Evolutionary conservation across 1,140 invertebrate genomes (phyloP).

Genomic region (Macrostomum lignano): DNA sequence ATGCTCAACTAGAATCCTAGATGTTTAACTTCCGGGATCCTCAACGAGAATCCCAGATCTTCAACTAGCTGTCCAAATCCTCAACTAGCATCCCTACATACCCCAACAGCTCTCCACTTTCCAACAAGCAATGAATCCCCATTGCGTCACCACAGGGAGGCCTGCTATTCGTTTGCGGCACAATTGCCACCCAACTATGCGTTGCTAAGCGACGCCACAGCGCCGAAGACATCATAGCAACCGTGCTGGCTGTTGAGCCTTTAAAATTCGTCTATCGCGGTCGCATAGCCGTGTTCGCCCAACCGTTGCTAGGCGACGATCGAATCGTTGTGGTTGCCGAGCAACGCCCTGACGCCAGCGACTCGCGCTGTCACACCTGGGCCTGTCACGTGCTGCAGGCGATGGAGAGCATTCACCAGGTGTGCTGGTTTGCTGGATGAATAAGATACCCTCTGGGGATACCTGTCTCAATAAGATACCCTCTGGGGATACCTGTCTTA

Average conservation of each 20-base stretch:
- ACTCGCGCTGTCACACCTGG: slow-evolving; percentile 99
- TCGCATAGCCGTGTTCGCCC: slow-evolving; percentile 77
- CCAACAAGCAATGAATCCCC: too few species aligned
- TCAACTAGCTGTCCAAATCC: too few species aligned
- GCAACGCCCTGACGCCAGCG: slow-evolving; percentile 81
- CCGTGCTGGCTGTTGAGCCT: slow-evolving; percentile 86
- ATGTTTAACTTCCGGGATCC: too few species aligned
- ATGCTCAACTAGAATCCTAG: too few species aligned
- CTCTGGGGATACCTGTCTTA: too few species aligned
- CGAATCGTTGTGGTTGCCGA: slow-evolving; percentile 92
- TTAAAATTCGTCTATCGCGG: slow-evolving; percentile 97
- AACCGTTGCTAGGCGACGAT: slow-evolving; percentile 72
- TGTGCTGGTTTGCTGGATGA: too few species aligned
- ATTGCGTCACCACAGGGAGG: too few species aligned
- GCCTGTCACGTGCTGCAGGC: slow-evolving; percentile 95
- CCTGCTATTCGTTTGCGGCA: slow-evolving; percentile 87
- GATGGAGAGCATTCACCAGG: slow-evolving; percentile 94
- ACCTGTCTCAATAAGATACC: too few species aligned
- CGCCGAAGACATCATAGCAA: slow-evolving; percentile 94
- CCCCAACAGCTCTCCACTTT: too few species aligned
- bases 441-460: too few species aligned
- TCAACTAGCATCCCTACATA: too few species aligned
- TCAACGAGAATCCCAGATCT: too few species aligned
- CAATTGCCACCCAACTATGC: slow-evolving; percentile 83
- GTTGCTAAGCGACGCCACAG: slow-evolving; percentile 88